phyloP scores from a whole-genome alignment of 2,113 vertebrate genomes.

The Zootoca vivipara region DNA sequence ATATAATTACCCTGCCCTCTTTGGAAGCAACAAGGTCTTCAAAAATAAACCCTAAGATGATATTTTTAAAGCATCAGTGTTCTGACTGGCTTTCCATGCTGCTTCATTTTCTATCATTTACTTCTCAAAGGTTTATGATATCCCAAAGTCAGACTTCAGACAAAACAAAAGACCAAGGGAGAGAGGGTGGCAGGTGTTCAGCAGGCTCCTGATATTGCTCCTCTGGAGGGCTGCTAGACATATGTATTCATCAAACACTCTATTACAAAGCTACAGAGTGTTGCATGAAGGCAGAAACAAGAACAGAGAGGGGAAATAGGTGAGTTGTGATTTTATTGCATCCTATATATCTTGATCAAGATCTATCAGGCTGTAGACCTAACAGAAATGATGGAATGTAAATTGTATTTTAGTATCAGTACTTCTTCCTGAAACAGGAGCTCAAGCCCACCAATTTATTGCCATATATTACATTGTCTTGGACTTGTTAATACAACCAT shows the following conservation, averaged over 20 bases:
- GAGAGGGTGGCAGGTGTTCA: slow-evolving; percentile 16
- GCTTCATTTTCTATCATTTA: neutral
- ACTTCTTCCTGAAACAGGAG: slow-evolving; percentile 9
- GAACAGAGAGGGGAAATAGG: neutral
- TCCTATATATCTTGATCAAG: neutral
- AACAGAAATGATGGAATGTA: slow-evolving; percentile 8
- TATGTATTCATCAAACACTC: neutral
- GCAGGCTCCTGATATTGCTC: neutral
- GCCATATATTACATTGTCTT: neutral
- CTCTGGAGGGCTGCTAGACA: accelerated
- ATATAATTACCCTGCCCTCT: neutral
- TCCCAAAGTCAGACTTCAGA: neutral
- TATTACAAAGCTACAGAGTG: neutral
- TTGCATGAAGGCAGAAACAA: neutral
- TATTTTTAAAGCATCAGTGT: neutral
- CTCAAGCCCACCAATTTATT: neutral
- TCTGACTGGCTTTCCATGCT: neutral
- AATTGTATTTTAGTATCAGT: slow-evolving; percentile 4
- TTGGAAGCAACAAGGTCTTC: neutral
- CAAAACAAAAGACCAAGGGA: too few species aligned
- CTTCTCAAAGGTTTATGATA: neutral
- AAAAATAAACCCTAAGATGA: neutral
- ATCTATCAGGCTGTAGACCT: neutral
- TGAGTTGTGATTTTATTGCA: neutral
- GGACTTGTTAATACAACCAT: slow-evolving; percentile 1